phyloP scores from a whole-genome alignment of 2,113 vertebrate species.

The Cettia cetti region DNA sequence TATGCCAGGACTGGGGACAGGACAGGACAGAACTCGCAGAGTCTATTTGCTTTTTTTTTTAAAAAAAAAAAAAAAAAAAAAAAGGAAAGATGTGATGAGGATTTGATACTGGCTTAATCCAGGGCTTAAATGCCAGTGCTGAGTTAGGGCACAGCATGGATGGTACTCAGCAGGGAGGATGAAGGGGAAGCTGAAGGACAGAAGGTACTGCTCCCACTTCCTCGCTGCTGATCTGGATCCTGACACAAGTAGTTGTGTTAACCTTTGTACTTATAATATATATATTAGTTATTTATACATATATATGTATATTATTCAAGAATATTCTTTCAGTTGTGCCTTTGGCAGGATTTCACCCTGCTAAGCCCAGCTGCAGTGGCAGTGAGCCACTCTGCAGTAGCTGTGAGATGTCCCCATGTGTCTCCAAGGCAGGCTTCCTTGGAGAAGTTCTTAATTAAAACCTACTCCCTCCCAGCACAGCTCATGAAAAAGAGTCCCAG shows the following conservation, averaged over 20 bases:
- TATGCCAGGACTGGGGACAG: not conserved
- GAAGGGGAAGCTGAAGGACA: not conserved
- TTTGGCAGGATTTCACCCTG: not conserved
- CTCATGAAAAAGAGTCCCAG: not conserved
- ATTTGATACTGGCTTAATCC: not conserved
- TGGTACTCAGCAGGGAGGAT: not conserved
- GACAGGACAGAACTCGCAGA: not conserved
- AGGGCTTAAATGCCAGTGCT: not conserved
- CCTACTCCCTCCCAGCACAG: not conserved
- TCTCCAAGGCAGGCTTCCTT: not conserved
- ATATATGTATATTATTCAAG: not conserved
- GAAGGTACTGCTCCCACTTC: not conserved
- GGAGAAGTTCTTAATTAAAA: not conserved
- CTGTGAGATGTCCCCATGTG: accelerated
- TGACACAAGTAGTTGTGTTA: not conserved
- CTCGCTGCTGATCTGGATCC: not conserved
- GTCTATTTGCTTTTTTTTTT: too few relatives aligned
- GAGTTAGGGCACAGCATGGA: not conserved
- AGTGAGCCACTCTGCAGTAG: too few relatives aligned
- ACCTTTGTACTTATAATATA: not conserved
- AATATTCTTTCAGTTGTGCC: not conserved
- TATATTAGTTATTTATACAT: not conserved
- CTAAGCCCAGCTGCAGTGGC: not conserved
- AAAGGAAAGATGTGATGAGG: too few relatives aligned
- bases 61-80: too few relatives aligned